Evolutionary conservation across 1,140 invertebrate genomes (phyloP), one percentile per base, ranked within the genome.

Genomic region (Drosophila seguyi): DNA sequence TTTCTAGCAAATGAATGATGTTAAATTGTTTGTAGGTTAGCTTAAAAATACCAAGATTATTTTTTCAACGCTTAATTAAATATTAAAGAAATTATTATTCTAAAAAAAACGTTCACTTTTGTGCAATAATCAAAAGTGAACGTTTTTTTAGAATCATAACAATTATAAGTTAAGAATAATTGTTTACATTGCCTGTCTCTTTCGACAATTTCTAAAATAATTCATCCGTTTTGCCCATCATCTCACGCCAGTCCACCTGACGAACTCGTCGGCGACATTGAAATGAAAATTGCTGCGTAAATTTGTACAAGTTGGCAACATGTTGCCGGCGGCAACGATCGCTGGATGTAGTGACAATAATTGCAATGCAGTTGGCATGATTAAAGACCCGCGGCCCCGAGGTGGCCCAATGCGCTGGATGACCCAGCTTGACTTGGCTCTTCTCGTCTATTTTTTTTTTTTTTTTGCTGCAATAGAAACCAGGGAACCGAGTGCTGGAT

Each of bases 321-420:
- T 79, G 63, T 83, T 62, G 65, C 57, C 47, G 48, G 57, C 47
- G 53, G 55, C 75, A 55, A 53, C 36, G 59, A 63, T 62, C 56
- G 50, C 73, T 61, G 56, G 44, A 50, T 81, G 81, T 78, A 58
- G 65, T 62, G 75, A 86, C 83, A 86, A 86, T 86, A 82, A 86
- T 86, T 86, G 83, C 52, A 44, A 71, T 57, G 67, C 65, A 57
- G 50, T 39, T 72, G 68, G 68, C 69, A 73, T 73, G 69, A 73
- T 73, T 72, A 73, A 72, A 59, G 69, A 72, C 52, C 52, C 52
- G 52, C 67, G 52, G 67, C 34, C 52, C 55, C 69, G 56, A 72
- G 69, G 69, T 56, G 47, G 71, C 52, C 63, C 60, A 58, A 45
- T 44, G 55, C 53, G 55, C 53, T 74, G 45, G 59, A 50, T 58